phyloP scores from a whole-genome alignment of 1,140 invertebrate genomes.

The Trichonephila inaurata region DNA sequence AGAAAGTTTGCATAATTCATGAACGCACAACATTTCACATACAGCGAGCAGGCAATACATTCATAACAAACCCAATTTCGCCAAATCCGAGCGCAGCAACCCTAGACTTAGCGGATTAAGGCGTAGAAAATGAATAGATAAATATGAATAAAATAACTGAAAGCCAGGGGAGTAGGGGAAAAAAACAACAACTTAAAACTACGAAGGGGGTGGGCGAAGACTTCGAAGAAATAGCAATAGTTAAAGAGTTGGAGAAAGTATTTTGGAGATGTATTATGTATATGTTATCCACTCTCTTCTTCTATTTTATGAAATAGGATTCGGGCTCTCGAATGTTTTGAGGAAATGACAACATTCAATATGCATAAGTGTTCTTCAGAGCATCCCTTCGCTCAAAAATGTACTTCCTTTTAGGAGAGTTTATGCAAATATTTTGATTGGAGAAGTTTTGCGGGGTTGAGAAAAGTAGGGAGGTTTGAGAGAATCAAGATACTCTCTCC shows the following conservation, averaged over 20 bases:
- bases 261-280: constrained; percentile 67
- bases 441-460: constrained; percentile 31
- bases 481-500: background rate
- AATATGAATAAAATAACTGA: constrained; percentile 43
- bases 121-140: constrained; percentile 52
- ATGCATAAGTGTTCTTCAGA: constrained; percentile 70
- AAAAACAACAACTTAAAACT: background rate
- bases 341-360: constrained; percentile 70
- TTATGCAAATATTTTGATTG: constrained; percentile 75
- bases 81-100: background rate
- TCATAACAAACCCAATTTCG: constrained; percentile 30
- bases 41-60: background rate
- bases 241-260: constrained; percentile 66
- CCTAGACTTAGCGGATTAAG: constrained; percentile 50
- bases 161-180: background rate
- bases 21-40: background rate
- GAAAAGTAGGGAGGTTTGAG: background rate
- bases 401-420: constrained; percentile 48
- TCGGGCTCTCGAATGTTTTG: constrained; percentile 16
- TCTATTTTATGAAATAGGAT: constrained; percentile 64
- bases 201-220: background rate
- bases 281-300: constrained; percentile 10
- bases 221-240: constrained; percentile 57
- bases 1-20: constrained; percentile 23
- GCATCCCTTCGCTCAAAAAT: background rate